Evolutionary conservation across 2,113 vertebrate genomes (phyloP).

Genomic region (Mustela nigripes): DNA sequence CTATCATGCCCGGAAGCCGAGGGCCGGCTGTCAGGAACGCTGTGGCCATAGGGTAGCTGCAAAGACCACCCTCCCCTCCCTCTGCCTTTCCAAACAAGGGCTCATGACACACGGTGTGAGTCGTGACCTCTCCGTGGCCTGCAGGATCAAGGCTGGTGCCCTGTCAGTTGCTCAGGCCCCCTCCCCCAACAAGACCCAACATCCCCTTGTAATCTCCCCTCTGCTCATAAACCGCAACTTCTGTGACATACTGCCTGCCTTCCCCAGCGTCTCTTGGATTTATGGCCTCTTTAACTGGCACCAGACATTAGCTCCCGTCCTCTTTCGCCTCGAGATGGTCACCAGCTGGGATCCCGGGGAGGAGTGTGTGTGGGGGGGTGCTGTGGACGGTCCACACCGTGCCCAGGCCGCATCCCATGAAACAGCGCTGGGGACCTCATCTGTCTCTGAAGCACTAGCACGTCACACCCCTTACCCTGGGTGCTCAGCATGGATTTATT

Average conservation of each 20-base stretch:
- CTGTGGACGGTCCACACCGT: not conserved
- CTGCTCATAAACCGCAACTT: not conserved
- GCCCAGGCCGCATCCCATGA: not conserved
- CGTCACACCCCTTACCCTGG: not conserved
- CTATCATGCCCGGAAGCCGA: not conserved
- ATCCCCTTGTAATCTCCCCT: not conserved
- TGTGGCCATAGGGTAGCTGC: not conserved
- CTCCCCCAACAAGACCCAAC: not conserved
- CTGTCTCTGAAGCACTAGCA: not conserved
- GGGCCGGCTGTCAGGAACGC: no score
- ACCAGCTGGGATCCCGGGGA: not conserved
- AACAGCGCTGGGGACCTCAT: not conserved
- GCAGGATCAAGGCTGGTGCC: not conserved
- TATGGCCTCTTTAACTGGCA: not conserved
- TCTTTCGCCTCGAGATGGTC: not conserved
- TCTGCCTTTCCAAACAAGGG: not conserved
- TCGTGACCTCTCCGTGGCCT: not conserved
- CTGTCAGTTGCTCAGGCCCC: not conserved
- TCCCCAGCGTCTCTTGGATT: not conserved
- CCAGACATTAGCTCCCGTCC: not conserved
- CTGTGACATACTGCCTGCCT: rapidly evolving
- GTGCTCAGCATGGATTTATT: not conserved
- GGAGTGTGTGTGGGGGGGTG: no score
- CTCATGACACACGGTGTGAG: not conserved
- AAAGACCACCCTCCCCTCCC: not conserved